Conservation (phyloP, 2,797 vertebrate species). For the Gambelia wislizenii region DNA sequence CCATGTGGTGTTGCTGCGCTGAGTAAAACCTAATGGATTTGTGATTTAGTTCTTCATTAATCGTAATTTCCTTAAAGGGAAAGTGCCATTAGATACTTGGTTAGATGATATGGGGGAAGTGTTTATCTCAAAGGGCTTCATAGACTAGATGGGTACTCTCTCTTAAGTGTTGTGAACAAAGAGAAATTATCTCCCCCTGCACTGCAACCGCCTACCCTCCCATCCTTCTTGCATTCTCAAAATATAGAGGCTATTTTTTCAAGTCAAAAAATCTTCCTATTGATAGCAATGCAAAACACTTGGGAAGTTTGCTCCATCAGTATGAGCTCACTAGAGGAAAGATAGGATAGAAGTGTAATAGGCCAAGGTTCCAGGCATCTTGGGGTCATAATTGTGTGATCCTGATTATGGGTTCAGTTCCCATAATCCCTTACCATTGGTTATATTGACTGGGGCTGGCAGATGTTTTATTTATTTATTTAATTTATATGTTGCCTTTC, state of each 20-base stretch:
- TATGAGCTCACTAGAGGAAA: background rate
- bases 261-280: background rate
- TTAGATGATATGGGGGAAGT: conserved; percentile 44
- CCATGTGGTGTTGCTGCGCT: conserved; percentile 60
- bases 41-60: conserved; percentile 75
- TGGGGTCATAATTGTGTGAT: background rate
- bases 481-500: no score
- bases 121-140: conserved; percentile 39
- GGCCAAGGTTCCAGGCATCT: background rate
- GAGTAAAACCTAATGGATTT: conserved; percentile 71
- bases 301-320: background rate
- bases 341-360: background rate
- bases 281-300: background rate
- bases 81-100: conserved; percentile 69
- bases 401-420: background rate
- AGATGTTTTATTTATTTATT: no score
- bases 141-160: conserved; percentile 56
- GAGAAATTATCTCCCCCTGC: no score
- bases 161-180: conserved; percentile 12
- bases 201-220: no score
- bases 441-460: no score
- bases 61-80: conserved; percentile 71
- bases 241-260: background rate
- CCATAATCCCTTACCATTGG: no score
- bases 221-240: background rate